These are phyloP conservation scores for Poecilia latipinna DNA, from an alignment of 2,113 vertebrate species.

Conservation along the genomic window DNA sequence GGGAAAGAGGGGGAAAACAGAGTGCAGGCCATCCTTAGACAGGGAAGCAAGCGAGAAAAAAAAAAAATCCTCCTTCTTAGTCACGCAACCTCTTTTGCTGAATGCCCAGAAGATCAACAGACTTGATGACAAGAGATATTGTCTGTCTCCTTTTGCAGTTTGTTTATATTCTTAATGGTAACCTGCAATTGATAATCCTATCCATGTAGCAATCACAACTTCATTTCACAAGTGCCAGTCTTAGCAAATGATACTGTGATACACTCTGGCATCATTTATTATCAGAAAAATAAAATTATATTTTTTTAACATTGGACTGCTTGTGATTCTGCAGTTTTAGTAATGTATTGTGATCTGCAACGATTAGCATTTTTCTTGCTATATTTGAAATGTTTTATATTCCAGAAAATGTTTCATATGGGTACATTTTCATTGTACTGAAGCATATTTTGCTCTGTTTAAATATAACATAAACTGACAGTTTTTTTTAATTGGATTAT, in stretches of 20 bases:
- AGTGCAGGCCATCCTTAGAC: slow-evolving; percentile 72
- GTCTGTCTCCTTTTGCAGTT: slow-evolving; percentile 44
- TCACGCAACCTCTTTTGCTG: slow-evolving; percentile 74
- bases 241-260: not conserved
- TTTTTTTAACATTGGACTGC: not conserved
- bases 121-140: slow-evolving; percentile 58
- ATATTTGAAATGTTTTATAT: too few species aligned
- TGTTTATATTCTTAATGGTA: slow-evolving; percentile 51
- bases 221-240: not conserved
- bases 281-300: not conserved
- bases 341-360: not conserved
- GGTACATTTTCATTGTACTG: not conserved
- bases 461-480: too few species aligned
- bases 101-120: slow-evolving; percentile 54
- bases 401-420: too few species aligned
- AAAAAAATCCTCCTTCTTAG: slow-evolving; percentile 65
- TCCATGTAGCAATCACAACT: not conserved
- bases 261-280: not conserved
- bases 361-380: too few species aligned
- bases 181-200: not conserved
- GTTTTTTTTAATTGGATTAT: not conserved
- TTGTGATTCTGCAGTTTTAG: not conserved
- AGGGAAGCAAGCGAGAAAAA: slow-evolving; percentile 58
- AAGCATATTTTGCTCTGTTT: not conserved
- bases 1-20: slow-evolving; percentile 49